These are phyloP conservation scores for Papilio polyxenes DNA, from an alignment of 1,140 invertebrate species.

Conservation along the genomic window DNA sequence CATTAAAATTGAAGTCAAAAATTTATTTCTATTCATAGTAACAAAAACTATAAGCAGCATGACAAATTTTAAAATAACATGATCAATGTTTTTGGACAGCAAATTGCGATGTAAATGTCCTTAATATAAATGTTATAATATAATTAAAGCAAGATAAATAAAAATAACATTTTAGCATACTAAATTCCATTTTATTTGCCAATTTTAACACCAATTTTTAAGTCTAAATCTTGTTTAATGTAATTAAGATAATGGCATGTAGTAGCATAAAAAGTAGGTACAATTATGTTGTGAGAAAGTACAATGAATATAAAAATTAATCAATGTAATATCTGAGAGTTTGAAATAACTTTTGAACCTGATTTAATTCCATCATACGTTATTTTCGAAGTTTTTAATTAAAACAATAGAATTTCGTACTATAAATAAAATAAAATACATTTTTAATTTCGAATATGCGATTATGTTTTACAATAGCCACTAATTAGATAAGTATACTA, in stretches of 20 bases:
- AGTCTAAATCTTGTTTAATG: conserved; percentile 20
- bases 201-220: conserved; percentile 28
- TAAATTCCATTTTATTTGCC: conserved; percentile 15
- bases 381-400: not conserved
- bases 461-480: conserved; percentile 41
- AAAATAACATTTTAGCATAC: conserved; percentile 15
- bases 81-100: not conserved
- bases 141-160: not conserved
- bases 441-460: conserved; percentile 25
- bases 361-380: not conserved
- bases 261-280: not conserved
- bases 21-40: conserved; percentile 39
- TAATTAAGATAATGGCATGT: not conserved
- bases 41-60: not conserved
- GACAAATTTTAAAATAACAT: not conserved
- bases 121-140: not conserved
- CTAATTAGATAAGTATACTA: conserved; percentile 50
- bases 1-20: conserved; percentile 52
- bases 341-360: not conserved
- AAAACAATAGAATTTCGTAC: not conserved
- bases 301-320: not conserved
- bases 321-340: not conserved
- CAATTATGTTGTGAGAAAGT: not conserved
- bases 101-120: not conserved
- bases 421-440: not conserved